Conservation (phyloP, 1,140 invertebrate species). For the Delia radicum region DNA sequence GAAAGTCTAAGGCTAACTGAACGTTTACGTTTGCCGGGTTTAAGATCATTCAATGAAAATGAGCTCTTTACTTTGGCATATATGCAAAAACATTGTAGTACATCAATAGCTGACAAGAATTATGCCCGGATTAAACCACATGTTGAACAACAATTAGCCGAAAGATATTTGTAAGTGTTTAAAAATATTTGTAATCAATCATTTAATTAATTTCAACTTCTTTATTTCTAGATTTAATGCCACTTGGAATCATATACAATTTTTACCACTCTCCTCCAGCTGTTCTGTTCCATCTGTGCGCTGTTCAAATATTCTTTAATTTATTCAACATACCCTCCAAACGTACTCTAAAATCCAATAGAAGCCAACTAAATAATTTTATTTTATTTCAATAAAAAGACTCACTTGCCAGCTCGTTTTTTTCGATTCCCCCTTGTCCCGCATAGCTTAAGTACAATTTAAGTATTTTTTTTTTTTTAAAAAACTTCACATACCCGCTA, state of each 20-base stretch:
- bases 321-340: neutral
- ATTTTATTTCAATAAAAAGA: neutral
- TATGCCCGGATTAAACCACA: constrained; percentile 52
- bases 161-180: constrained; percentile 43
- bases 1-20: constrained; percentile 43
- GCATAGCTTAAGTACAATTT: neutral
- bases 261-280: constrained; percentile 45
- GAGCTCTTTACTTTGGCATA: constrained; percentile 50
- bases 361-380: neutral
- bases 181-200: neutral
- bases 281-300: constrained; percentile 41
- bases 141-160: constrained; percentile 46
- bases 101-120: constrained; percentile 46
- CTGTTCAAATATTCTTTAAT: constrained; percentile 48
- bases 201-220: constrained; percentile 4
- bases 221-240: constrained; percentile 45
- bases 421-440: neutral
- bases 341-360: neutral
- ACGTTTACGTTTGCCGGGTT: constrained; percentile 40
- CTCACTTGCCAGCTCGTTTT: neutral
- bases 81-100: constrained; percentile 53
- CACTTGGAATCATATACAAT: constrained; percentile 53
- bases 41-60: constrained; percentile 50
- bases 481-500: neutral
- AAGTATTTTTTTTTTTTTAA: neutral